A percentile compares a stretch with the other conserved stretches of the same genome.
These are phyloP conservation scores for Schizopygopsis malacanthus DNA, from an alignment of 2,797 vertebrate genomes.

Conservation along the genomic window DNA sequence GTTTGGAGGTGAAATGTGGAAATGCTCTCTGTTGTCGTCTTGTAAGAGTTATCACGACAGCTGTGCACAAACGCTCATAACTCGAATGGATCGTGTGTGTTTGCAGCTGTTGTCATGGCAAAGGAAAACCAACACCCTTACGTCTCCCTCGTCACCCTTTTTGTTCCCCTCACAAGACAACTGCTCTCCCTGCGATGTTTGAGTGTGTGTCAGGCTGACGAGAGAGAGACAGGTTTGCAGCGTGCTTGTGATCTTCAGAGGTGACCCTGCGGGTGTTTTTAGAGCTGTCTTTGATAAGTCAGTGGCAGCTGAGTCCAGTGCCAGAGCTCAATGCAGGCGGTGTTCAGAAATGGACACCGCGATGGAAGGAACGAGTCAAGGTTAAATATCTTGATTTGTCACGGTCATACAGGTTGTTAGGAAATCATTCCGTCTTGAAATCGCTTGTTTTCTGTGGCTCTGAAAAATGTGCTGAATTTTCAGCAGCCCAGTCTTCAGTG, in stretches of 20 bases:
- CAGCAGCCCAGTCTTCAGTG: neutral
- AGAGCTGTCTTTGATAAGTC: slow-evolving; percentile 62
- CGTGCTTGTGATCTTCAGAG: slow-evolving; percentile 63
- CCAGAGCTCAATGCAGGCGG: slow-evolving; percentile 13
- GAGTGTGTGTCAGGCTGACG: slow-evolving; percentile 46
- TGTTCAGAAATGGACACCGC: slow-evolving; percentile 27
- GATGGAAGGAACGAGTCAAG: slow-evolving; percentile 21
- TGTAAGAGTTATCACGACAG: slow-evolving; percentile 64
- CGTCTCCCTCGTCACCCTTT: slow-evolving; percentile 49
- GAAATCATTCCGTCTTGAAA: neutral
- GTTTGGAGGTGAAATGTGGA: slow-evolving; percentile 15
- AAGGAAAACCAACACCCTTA: slow-evolving; percentile 74
- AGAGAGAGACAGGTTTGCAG: slow-evolving; percentile 36
- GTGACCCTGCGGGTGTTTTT: slow-evolving; percentile 71
- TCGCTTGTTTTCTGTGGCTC: neutral
- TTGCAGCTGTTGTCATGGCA: slow-evolving; percentile 74
- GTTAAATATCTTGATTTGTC: slow-evolving; percentile 27
- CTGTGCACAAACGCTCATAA: slow-evolving; percentile 63
- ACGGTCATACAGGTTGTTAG: slow-evolving; percentile 2
- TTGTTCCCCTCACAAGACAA: slow-evolving; percentile 61
- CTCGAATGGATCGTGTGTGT: slow-evolving; percentile 50
- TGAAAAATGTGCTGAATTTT: neutral
- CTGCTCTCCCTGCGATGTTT: slow-evolving; percentile 46
- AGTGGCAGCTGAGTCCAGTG: slow-evolving; percentile 47
- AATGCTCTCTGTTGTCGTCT: slow-evolving; percentile 1